A percentile compares a stretch with the other conserved stretches of the same genome.
phyloP scores from a whole-genome alignment of 2,888 invertebrate species.

The Drosophila meridiana region DNA sequence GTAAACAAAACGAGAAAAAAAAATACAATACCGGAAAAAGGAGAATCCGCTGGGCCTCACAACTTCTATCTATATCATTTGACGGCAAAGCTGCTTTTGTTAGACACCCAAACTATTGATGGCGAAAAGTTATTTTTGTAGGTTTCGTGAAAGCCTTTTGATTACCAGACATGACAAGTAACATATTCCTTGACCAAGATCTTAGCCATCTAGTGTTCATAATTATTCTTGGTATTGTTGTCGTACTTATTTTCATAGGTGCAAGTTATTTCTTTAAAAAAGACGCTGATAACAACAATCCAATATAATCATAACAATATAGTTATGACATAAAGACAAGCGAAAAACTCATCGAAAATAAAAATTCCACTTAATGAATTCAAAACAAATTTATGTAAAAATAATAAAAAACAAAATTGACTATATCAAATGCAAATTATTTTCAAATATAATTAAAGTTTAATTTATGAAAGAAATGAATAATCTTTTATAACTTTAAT shows the following conservation, averaged over 20 bases:
- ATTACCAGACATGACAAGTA: background rate
- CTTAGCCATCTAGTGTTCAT: background rate
- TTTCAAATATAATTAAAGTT: too few species aligned
- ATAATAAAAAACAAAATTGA: background rate
- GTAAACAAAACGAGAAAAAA: constrained; percentile 58
- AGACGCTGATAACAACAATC: too few species aligned
- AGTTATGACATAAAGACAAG: background rate
- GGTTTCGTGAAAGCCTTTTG: too few species aligned
- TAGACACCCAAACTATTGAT: constrained; percentile 72
- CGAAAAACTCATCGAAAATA: background rate
- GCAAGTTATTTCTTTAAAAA: background rate
- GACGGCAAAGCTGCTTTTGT: constrained; percentile 61
- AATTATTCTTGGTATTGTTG: background rate
- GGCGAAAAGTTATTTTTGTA: constrained; percentile 22
- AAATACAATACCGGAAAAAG: background rate
- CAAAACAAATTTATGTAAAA: background rate
- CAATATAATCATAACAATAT: background rate
- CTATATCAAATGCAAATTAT: background rate
- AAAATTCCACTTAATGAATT: too few species aligned
- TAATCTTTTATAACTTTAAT: too few species aligned
- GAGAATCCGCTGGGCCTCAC: constrained; percentile 16
- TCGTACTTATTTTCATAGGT: background rate
- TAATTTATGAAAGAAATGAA: too few species aligned
- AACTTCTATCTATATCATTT: constrained; percentile 41
- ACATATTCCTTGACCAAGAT: background rate